Conservation (phyloP, 2,113 vertebrate genomes). For the Rhynchopsitta pachyrhyncha region DNA sequence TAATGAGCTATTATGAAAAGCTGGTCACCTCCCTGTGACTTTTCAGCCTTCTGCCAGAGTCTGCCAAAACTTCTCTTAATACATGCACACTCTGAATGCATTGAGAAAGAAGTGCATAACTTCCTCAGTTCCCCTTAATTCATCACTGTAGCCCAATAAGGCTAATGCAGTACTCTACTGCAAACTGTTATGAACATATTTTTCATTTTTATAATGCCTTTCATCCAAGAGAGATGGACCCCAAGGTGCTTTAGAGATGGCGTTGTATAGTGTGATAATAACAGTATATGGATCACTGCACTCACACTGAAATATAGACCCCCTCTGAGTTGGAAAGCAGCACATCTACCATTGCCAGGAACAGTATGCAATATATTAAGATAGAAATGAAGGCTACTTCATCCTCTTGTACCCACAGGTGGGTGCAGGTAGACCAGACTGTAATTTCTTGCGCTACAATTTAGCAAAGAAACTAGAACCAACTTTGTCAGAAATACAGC, state of each 20-base stretch:
- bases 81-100: not conserved
- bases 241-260: constrained; percentile 45
- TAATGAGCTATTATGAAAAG: constrained; percentile 36
- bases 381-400: constrained; percentile 40
- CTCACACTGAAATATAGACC: constrained; percentile 39
- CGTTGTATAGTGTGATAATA: constrained; percentile 22
- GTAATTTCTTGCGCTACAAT: constrained; percentile 23
- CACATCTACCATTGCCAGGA: constrained; percentile 33
- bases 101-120: constrained; percentile 16
- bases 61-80: not conserved
- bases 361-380: constrained; percentile 10
- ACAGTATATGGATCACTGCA: constrained; percentile 54
- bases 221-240: constrained; percentile 45
- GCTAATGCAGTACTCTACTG: constrained; percentile 20
- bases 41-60: not conserved
- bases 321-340: constrained; percentile 35
- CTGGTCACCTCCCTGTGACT: not conserved
- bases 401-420: constrained; percentile 39
- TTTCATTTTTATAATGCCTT: constrained; percentile 55
- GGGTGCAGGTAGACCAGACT: not conserved
- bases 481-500: not conserved
- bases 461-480: constrained; percentile 12
- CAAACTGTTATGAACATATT: constrained; percentile 30
- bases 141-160: not conserved
- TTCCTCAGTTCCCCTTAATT: not conserved